Percentiles rank a stretch among this genome's conserved stretches.
Evolutionary conservation across 2,113 vertebrate genomes (phyloP).

Genomic region (Corapipo altera): DNA sequence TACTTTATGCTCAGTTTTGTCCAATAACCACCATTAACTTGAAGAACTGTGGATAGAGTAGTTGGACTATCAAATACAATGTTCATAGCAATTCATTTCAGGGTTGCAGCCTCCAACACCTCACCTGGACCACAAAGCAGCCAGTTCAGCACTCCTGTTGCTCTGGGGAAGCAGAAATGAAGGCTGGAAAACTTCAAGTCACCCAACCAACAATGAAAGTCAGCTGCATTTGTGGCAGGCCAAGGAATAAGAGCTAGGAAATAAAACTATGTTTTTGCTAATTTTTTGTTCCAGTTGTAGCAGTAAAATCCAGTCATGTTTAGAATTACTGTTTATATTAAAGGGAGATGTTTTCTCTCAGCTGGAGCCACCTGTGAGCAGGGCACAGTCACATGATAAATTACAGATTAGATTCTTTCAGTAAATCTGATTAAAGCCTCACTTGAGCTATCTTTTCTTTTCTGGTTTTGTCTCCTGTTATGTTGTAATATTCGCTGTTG

Average conservation of each 20-base stretch:
- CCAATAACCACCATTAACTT: background rate
- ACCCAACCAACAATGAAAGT: background rate
- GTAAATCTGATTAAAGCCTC: background rate
- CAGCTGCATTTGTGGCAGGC: background rate
- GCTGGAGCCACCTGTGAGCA: background rate
- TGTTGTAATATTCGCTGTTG: background rate
- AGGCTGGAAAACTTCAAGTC: background rate
- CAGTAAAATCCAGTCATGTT: background rate
- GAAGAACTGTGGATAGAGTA: background rate
- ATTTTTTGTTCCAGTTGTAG: background rate
- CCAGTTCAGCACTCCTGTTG: background rate
- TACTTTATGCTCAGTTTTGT: background rate
- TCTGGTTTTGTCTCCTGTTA: background rate
- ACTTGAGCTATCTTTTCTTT: background rate
- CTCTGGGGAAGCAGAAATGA: background rate
- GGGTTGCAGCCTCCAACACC: background rate
- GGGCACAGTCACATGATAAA: background rate
- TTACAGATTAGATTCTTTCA: background rate
- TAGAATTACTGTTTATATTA: background rate
- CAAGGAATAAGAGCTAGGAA: background rate
- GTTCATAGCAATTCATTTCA: background rate
- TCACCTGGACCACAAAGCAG: background rate
- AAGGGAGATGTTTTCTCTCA: background rate
- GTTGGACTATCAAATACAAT: background rate
- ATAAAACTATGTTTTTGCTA: background rate